Evolutionary conservation across 2,888 invertebrate genomes (phyloP).

Genomic region (Pinctada fucata): DNA sequence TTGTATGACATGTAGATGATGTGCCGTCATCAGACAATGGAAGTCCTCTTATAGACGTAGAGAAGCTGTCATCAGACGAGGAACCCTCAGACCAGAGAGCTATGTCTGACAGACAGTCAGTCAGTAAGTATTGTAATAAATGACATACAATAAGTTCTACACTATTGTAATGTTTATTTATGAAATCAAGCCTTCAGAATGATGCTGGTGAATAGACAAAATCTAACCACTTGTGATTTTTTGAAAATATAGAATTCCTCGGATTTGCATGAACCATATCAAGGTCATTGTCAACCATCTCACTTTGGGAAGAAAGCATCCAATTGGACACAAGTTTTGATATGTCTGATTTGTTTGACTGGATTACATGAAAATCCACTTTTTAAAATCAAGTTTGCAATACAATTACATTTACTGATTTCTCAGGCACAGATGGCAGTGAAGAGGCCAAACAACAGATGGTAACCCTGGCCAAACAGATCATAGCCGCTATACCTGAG

Average conservation of each 20-base stretch:
- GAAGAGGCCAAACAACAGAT: slow-evolving; percentile 71
- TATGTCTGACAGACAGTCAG: slow-evolving; percentile 30
- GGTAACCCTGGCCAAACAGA: slow-evolving; percentile 94
- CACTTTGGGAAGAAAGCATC: too few species aligned
- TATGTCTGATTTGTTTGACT: too few species aligned
- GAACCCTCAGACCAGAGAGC: slow-evolving; percentile 47
- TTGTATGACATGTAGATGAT: too few species aligned
- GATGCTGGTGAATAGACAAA: background rate
- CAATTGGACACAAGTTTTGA: too few species aligned
- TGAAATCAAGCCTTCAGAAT: background rate
- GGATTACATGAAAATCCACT: too few species aligned
- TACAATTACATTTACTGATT: too few species aligned
- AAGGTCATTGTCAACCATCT: too few species aligned
- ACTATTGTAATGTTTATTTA: background rate
- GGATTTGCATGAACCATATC: too few species aligned
- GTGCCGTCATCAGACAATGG: slow-evolving; percentile 41
- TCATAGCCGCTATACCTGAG: slow-evolving; percentile 98
- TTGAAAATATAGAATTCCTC: too few species aligned
- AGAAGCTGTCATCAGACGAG: slow-evolving; percentile 70
- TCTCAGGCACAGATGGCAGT: slow-evolving; percentile 38
- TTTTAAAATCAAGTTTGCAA: too few species aligned
- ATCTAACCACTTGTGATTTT: too few species aligned
- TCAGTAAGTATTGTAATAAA: slow-evolving; percentile 29
- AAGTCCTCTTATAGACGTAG: slow-evolving; percentile 71
- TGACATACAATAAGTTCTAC: too few species aligned